Conservation (phyloP, 2,113 vertebrate species). For the Campylomormyrus numenius region DNA sequence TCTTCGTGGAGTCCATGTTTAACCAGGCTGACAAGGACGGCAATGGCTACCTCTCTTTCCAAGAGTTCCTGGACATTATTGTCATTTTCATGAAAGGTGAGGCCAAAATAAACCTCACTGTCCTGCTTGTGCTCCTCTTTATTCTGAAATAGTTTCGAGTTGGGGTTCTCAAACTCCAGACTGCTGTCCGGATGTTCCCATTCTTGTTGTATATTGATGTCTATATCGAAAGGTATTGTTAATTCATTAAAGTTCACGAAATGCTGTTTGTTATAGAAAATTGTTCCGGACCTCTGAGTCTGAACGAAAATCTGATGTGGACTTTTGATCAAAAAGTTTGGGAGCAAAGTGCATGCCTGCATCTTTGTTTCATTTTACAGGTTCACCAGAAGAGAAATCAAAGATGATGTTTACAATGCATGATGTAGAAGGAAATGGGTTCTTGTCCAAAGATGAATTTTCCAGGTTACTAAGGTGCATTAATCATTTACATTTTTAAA, state of each 20-base stretch:
- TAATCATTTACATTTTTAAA: background rate
- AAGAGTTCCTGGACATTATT: slow-evolving; percentile 90
- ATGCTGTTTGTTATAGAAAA: background rate
- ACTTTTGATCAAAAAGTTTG: background rate
- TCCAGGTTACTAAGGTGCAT: slow-evolving; percentile 81
- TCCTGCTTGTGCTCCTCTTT: background rate
- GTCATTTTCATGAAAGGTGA: slow-evolving; percentile 93
- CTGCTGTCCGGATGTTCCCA: background rate
- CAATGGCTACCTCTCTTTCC: slow-evolving; percentile 91
- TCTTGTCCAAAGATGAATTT: slow-evolving; percentile 83
- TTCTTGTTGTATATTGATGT: background rate
- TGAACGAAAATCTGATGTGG: too few species aligned
- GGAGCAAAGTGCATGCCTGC: background rate
- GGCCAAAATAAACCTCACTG: background rate
- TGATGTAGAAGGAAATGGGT: slow-evolving; percentile 75
- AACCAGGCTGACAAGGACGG: slow-evolving; percentile 86
- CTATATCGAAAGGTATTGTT: background rate
- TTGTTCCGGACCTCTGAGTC: background rate
- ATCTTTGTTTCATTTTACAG: slow-evolving; percentile 46
- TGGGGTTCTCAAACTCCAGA: background rate
- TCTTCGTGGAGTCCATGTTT: slow-evolving; percentile 95
- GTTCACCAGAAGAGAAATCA: slow-evolving; percentile 85
- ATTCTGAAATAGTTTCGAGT: background rate
- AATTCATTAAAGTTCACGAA: background rate
- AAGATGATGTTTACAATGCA: slow-evolving; percentile 89